Conservation (phyloP, 2,113 vertebrate species). For the Phaethon lepturus region DNA sequence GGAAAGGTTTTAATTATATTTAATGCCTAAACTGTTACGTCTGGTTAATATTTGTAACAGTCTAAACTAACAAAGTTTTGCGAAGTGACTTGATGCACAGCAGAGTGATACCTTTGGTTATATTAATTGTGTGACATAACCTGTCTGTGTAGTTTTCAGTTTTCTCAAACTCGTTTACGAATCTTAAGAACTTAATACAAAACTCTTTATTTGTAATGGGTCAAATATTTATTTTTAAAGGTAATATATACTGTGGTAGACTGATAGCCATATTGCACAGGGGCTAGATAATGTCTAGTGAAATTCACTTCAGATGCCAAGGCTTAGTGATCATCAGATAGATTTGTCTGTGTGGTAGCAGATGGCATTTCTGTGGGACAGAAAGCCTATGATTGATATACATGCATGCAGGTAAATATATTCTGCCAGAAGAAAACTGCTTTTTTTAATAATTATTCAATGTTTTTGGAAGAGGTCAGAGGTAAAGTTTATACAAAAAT, state of each 20-base stretch:
- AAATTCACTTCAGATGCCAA: background rate
- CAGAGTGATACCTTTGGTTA: background rate
- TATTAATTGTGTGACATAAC: background rate
- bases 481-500: background rate
- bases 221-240: background rate
- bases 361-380: background rate
- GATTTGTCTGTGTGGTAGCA: background rate
- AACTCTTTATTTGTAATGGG: background rate
- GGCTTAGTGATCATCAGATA: background rate
- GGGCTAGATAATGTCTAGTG: background rate
- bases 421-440: background rate
- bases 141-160: background rate
- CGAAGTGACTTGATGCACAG: background rate
- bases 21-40: constrained; percentile 1
- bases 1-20: background rate
- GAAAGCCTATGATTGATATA: accelerated
- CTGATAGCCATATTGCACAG: background rate
- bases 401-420: background rate
- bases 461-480: background rate
- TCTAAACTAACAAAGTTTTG: background rate
- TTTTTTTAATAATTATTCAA: background rate
- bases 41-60: constrained; percentile 1
- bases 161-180: background rate
- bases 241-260: background rate
- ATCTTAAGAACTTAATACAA: background rate